Evolutionary conservation across 2,888 invertebrate species (phyloP).

Genomic region (Copidosoma aretas): DNA sequence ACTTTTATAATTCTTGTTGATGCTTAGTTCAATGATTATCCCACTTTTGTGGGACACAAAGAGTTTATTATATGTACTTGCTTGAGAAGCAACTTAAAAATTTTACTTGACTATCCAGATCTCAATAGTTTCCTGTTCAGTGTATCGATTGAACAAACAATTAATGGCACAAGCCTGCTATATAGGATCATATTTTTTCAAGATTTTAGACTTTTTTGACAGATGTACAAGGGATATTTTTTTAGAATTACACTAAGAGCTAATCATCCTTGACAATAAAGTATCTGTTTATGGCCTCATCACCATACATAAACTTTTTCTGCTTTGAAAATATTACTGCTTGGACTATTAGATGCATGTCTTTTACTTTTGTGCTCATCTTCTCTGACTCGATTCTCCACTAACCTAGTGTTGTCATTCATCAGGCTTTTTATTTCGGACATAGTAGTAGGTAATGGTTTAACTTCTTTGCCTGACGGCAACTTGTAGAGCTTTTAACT

Average conservation of each 20-base stretch:
- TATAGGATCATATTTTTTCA: slow-evolving; percentile 49
- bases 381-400: slow-evolving; percentile 41
- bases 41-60: slow-evolving; percentile 53
- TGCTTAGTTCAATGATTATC: slow-evolving; percentile 48
- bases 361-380: slow-evolving; percentile 38
- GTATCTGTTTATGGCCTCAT: slow-evolving; percentile 50
- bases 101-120: slow-evolving; percentile 53
- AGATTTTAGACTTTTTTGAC: slow-evolving; percentile 44
- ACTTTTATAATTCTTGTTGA: slow-evolving; percentile 44
- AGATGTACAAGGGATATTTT: slow-evolving; percentile 39
- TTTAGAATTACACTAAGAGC: slow-evolving; percentile 28
- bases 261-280: slow-evolving; percentile 45
- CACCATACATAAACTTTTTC: slow-evolving; percentile 54
- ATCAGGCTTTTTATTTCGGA: slow-evolving; percentile 33
- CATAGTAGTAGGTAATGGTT: slow-evolving; percentile 33
- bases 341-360: slow-evolving; percentile 39
- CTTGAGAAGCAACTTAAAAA: slow-evolving; percentile 54
- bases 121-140: slow-evolving; percentile 55
- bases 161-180: slow-evolving; percentile 53
- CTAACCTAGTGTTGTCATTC: slow-evolving; percentile 40
- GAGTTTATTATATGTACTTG: slow-evolving; percentile 53
- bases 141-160: slow-evolving; percentile 53
- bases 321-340: slow-evolving; percentile 41
- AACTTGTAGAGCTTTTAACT: slow-evolving; percentile 22
- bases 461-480: slow-evolving; percentile 20